Base-by-base conservation (phyloP, 2,888 invertebrate species). In the Thera obeliscata region DNA sequence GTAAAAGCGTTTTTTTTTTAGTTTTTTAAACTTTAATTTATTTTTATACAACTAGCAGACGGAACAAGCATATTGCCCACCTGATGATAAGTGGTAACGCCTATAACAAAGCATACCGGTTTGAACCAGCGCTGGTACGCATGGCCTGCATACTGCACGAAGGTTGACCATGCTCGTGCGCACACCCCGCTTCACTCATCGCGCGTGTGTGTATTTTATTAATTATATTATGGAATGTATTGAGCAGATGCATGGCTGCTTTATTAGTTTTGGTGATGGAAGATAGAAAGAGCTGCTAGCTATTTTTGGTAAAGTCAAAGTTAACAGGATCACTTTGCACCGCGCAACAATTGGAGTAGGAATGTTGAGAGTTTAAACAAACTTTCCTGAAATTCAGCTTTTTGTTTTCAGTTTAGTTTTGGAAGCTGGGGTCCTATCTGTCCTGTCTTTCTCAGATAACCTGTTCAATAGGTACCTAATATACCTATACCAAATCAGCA, bases 131-230 rank as follows among this genome's bases (percentile, higher is more conserved):
- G 52, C 52, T 33, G 22, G 46, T 46, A 49, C 3, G 22, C 22
- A 22, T 22, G 0, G 22, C 62, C 56, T n/a, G 62, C 49, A 5
- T 38, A 0, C 56, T 48, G 36, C 8, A 33, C 48, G 7, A 64
- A 5, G 36, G 43, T 0, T 3, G 2, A 46, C 69, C n/a, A 22
- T 59, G 82, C 85, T 83, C 87, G 83, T 84, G 85, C 84, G 86
- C 85, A 64, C 70, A 75, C 77, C 70, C 84, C 79, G 76, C 74
- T 79, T 87, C 87, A 83, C 80, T 87, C 88, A 84, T 65, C 65
- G 76, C 61, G 76, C 84, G 80, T 70, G 80, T 70, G 76, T 76
- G 70, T 75, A 67, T 74, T 78, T 72, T 79, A 77, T 78, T 78
- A 73, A 80, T 76, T 78, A 76, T 75, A 65, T 50, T 56, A 63